These are phyloP conservation scores for Chalcis sispes DNA, from an alignment of 2,888 invertebrate species.

Conservation along the genomic window DNA sequence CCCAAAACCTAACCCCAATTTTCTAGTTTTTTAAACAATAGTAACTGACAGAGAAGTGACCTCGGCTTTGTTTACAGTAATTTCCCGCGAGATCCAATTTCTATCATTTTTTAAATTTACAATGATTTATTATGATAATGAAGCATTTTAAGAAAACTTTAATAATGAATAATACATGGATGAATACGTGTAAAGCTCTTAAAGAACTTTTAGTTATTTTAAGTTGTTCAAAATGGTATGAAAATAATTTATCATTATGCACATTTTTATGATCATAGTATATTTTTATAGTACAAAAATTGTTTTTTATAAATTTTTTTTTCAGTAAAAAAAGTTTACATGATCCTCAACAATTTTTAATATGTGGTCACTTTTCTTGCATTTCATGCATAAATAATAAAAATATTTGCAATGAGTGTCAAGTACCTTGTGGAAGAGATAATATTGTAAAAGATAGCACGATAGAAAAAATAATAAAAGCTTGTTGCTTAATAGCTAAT, in stretches of 20 bases:
- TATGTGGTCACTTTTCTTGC: conserved; percentile 52
- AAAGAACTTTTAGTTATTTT: conserved; percentile 60
- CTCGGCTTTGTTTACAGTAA: background rate
- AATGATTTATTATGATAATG: conserved; percentile 10
- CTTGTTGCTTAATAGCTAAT: conserved; percentile 38
- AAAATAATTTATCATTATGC: conserved; percentile 2
- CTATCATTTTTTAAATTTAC: background rate
- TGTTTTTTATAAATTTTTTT: conserved; percentile 10
- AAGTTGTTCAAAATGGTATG: conserved; percentile 65
- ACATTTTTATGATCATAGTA: background rate
- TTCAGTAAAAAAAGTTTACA: conserved; percentile 40
- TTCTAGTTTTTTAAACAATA: no score
- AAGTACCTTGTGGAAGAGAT: background rate
- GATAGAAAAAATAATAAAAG: conserved; percentile 34
- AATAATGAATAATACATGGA: conserved; percentile 61
- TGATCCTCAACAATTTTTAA: conserved; percentile 41
- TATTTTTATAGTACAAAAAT: conserved; percentile 2
- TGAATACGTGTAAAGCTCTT: conserved; percentile 59
- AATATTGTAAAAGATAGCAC: conserved; percentile 7
- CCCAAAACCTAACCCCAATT: no score
- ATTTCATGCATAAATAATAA: conserved; percentile 33
- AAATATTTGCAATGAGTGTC: conserved; percentile 31
- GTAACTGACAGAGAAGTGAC: no score
- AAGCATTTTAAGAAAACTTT: conserved; percentile 43
- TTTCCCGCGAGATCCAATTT: background rate